Base-by-base conservation (phyloP, 2,113 vertebrate species). In the Argyrosomus japonicus region DNA sequence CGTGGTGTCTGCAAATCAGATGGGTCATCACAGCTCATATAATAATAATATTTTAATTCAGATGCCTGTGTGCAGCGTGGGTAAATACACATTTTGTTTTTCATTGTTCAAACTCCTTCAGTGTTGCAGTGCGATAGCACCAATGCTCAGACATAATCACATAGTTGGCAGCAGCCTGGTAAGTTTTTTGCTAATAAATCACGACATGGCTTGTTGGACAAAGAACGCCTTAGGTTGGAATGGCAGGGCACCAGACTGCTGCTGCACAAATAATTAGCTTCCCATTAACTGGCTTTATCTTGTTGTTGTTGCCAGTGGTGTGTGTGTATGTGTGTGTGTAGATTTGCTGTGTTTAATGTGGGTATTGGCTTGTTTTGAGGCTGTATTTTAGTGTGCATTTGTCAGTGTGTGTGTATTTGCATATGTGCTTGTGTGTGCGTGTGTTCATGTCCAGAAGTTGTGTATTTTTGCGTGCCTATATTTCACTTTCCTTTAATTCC, bases 211-310 rank as follows among this genome's bases (percentile, higher is more conserved):
- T 45, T 51, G 54, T 47, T 68, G 23, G 45, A 50, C 1, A 14
- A 51, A 43, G 53, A 45, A 63, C 1, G 48, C 65, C 72, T 50
- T 0, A 45, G 56, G 71, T 82, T 40, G 64, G 32, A 40, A 75
- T 43, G 19, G 54, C 40, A 72, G 60, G 13, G 36, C 50, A 58
- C 23, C 68, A 56, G 40, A 54, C 48, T 70, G 68, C 68, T 72
- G 57, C 43, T 78, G 58, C 77, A 75, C 64, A 75, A 40, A 81
- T 75, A 75, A 82, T 75, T 82, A 75, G 56, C 56, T 63, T 76
- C 56, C 48, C 11, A 53, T 63, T 70, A 82, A 70, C 45, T 63
- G 48, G 19, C 47, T 82, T 82, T 70, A 51, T 60, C 69, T 67
- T 74, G 47, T 51, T 70, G 23, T 15, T 62, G 27, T 29, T 63